phyloP scores from a whole-genome alignment of 2,113 vertebrate species.

The Brachyhypopomus occidentalis region DNA sequence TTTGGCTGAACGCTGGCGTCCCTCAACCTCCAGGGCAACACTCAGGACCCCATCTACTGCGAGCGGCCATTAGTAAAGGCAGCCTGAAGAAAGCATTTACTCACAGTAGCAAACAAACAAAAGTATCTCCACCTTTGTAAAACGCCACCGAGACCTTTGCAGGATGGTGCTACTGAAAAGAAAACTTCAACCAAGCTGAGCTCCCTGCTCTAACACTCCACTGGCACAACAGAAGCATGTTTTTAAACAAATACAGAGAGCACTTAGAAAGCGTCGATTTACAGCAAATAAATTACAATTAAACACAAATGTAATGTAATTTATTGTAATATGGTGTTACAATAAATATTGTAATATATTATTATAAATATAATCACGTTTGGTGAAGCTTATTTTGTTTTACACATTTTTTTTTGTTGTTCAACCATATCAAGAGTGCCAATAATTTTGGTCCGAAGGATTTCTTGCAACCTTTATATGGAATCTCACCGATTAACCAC shows the following conservation, averaged over 20 bases:
- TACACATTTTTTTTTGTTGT: conserved; percentile 15
- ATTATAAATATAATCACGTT: conserved; percentile 3
- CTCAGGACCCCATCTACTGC: background rate
- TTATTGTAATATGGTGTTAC: background rate
- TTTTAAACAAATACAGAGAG: no score
- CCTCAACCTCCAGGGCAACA: background rate
- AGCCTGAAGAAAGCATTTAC: conserved; percentile 25
- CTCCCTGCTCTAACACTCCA: no score
- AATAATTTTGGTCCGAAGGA: conserved; percentile 2
- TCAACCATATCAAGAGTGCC: conserved; percentile 29
- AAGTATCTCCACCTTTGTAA: conserved; percentile 1
- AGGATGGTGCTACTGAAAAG: background rate
- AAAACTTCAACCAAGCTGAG: conserved; percentile 4
- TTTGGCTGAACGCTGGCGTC: background rate
- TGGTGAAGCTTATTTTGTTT: no score
- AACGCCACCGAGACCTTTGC: conserved; percentile 1
- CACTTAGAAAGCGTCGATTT: background rate
- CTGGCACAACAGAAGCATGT: no score
- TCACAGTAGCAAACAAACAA: conserved; percentile 25
- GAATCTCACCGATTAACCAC: background rate
- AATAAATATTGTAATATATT: background rate
- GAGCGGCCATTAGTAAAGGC: background rate
- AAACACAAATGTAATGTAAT: background rate
- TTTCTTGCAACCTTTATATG: background rate
- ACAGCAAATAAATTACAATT: background rate